These are phyloP conservation scores for Stenopsyche tienmushanensis DNA, from an alignment of 1,140 invertebrate genomes.

Conservation along the genomic window DNA sequence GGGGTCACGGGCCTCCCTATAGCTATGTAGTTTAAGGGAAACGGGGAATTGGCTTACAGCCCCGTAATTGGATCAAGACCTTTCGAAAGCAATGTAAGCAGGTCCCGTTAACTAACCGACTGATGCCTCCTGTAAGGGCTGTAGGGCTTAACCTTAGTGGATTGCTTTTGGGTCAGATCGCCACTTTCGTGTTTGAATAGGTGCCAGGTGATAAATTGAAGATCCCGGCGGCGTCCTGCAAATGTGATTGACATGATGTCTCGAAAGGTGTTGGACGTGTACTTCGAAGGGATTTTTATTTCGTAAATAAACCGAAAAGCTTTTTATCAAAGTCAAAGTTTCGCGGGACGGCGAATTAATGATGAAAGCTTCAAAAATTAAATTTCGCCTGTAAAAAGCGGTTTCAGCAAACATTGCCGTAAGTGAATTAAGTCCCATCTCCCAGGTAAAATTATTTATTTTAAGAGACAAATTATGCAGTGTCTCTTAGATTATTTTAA, in stretches of 20 bases:
- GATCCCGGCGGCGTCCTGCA: too few relatives aligned
- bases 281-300: too few relatives aligned
- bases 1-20: too few relatives aligned
- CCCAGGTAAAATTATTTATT: conserved; percentile 14
- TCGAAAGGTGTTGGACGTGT: too few relatives aligned
- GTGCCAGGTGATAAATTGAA: too few relatives aligned
- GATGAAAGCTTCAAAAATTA: conserved; percentile 22
- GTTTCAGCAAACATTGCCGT: neutral
- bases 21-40: too few relatives aligned
- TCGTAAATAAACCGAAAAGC: too few relatives aligned
- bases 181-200: neutral
- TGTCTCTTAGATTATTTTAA: conserved; percentile 1
- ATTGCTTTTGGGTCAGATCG: too few relatives aligned
- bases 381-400: neutral
- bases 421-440: conserved; percentile 18
- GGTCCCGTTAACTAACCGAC: neutral
- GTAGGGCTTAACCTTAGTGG: neutral
- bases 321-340: too few relatives aligned
- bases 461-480: neutral
- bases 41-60: too few relatives aligned
- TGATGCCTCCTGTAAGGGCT: neutral
- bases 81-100: conserved; percentile 2
- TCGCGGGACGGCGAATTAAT: too few relatives aligned
- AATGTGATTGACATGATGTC: too few relatives aligned
- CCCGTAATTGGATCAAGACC: neutral